Conservation (phyloP, 2,113 vertebrate genomes). For the Xyliphius kryptos region DNA sequence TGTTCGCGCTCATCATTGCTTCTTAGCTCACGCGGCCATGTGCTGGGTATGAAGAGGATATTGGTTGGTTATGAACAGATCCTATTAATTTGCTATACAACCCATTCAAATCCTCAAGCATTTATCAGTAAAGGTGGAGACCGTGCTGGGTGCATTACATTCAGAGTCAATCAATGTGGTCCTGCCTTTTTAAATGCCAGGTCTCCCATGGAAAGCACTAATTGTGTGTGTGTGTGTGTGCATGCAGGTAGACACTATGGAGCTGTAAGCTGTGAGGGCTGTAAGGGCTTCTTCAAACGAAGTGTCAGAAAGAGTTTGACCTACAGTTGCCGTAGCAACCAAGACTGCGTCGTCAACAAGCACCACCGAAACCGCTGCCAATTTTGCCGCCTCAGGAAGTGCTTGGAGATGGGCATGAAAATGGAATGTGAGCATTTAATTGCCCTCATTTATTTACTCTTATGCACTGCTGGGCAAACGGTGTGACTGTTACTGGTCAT, state of each 20-base stretch:
- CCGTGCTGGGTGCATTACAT: no score
- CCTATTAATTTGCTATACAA: not conserved
- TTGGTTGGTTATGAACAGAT: no score
- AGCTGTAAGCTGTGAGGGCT: slow-evolving; percentile 96
- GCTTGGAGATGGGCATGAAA: slow-evolving; percentile 98
- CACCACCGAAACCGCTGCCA: slow-evolving; percentile 98
- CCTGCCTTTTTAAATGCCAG: no score
- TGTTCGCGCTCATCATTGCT: no score
- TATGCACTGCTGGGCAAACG: not conserved
- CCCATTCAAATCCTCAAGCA: not conserved
- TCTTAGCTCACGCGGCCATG: no score
- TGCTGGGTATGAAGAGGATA: no score
- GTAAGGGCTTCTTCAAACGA: slow-evolving; percentile 98
- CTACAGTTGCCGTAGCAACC: slow-evolving; percentile 96
- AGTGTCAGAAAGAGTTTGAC: slow-evolving; percentile 94
- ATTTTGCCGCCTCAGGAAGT: slow-evolving; percentile 93
- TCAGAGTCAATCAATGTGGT: no score
- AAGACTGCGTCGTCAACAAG: slow-evolving; percentile 97
- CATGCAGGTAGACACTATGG: slow-evolving; percentile 90
- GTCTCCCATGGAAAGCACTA: no score
- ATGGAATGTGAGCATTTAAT: slow-evolving; percentile 87
- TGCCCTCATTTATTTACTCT: not conserved
- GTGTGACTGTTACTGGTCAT: no score
- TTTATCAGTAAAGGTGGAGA: no score
- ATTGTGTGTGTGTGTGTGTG: slow-evolving; percentile 19